Percentiles rank a stretch among this genome's conserved stretches.
Evolutionary conservation across 2,888 invertebrate genomes (phyloP).

Genomic region (Lepidochrysops patricia): DNA sequence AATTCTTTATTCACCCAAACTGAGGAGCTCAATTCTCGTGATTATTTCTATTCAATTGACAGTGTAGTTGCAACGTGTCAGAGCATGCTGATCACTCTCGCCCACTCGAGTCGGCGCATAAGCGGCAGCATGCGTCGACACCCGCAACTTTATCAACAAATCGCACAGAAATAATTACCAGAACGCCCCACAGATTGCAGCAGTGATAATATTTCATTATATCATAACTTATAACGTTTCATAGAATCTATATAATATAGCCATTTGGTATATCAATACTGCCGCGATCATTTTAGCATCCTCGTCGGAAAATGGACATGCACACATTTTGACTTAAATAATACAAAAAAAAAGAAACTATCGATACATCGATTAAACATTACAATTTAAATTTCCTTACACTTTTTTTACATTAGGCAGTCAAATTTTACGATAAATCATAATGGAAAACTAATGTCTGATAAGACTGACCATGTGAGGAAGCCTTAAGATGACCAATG

Average conservation of each 20-base stretch:
- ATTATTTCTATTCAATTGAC: too few species aligned
- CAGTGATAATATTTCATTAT: slow-evolving; percentile 10
- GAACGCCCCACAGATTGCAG: slow-evolving; percentile 6
- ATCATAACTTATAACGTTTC: slow-evolving; percentile 34
- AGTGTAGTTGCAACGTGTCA: too few species aligned
- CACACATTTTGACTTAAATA: not conserved
- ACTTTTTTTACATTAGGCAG: not conserved
- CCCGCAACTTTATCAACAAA: too few species aligned
- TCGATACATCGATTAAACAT: not conserved
- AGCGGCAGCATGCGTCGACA: too few species aligned
- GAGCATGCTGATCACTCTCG: too few species aligned
- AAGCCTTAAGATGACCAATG: not conserved
- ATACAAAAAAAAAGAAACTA: not conserved
- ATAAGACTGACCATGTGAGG: not conserved
- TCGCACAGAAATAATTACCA: too few species aligned
- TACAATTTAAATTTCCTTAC: not conserved
- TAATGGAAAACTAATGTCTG: not conserved
- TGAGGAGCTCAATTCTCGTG: too few species aligned
- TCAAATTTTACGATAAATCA: not conserved
- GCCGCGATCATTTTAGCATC: slow-evolving; percentile 41
- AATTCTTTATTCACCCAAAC: slow-evolving; percentile 11
- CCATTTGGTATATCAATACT: slow-evolving; percentile 68
- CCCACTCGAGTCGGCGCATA: too few species aligned
- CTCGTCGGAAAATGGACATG: slow-evolving; percentile 9
- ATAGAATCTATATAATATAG: slow-evolving; percentile 44